These are phyloP conservation scores for Sebastiscus tertius DNA, from an alignment of 2,797 vertebrate genomes.

Conservation along the genomic window DNA sequence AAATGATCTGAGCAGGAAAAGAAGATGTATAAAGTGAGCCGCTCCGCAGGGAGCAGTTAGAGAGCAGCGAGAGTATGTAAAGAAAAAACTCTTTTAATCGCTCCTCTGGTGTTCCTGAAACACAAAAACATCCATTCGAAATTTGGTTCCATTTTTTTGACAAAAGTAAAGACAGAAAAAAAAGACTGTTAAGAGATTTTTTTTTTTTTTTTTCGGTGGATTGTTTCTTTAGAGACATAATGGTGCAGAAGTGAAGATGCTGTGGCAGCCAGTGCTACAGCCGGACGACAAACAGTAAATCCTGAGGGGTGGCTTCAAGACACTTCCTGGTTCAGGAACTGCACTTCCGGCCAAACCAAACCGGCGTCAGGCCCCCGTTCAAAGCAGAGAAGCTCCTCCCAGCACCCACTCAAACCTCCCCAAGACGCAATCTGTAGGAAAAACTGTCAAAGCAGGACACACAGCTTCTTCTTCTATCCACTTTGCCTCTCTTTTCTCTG, in stretches of 20 bases:
- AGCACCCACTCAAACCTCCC: not conserved
- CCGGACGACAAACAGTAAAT: constrained; percentile 52
- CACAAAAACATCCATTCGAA: constrained; percentile 53
- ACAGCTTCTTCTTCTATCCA: not conserved
- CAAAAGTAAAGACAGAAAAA: constrained; percentile 52
- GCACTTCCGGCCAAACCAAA: constrained; percentile 10
- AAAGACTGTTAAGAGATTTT: constrained; percentile 30
- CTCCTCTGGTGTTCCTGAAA: constrained; percentile 57
- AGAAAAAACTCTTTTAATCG: constrained; percentile 46
- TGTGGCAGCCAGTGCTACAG: constrained; percentile 80
- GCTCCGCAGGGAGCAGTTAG: constrained; percentile 39
- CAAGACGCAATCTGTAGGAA: constrained; percentile 30
- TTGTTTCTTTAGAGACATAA: constrained; percentile 46
- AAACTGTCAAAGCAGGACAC: constrained; percentile 18
- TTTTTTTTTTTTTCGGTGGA: constrained; percentile 32
- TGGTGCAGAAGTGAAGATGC: constrained; percentile 49
- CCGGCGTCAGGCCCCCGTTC: not conserved
- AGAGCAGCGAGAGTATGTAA: constrained; percentile 52
- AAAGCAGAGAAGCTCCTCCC: constrained; percentile 10
- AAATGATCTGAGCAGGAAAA: constrained; percentile 24
- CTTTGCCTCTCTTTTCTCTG: constrained; percentile 12
- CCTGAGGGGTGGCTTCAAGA: constrained; percentile 47
- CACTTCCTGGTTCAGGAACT: constrained; percentile 42
- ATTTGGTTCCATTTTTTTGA: constrained; percentile 54
- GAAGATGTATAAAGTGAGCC: constrained; percentile 19